Evolutionary conservation across 2,797 vertebrate species (phyloP), one percentile per base, ranked within the genome.

Genomic region (Chanos chanos): DNA sequence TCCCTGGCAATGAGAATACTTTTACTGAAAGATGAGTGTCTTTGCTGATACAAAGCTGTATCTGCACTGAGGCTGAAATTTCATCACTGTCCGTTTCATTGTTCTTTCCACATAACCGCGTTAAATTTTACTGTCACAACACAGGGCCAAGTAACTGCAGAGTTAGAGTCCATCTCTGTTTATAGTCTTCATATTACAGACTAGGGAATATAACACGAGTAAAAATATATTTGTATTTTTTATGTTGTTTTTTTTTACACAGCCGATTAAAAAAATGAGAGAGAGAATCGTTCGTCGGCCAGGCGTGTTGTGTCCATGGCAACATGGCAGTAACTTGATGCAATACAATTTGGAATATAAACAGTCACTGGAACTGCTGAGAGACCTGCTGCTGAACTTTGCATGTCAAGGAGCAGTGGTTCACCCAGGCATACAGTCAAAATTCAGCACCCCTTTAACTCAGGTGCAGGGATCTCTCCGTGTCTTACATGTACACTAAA

Each of bases 241-340:
- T 33, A 61, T 50, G 52, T 58, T 64, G 55, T 49, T 59, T 59
- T 7, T 15, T 37, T 63, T 56, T 52, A 49, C 60, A 66, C 73
- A 68, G 72, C 72, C 74, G 77, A 74, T 73, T 73, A 73, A 74
- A 75, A 66, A 69, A 73, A 67, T n/a, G n/a, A n/a, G n/a, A n/a
- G n/a, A n/a, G 50, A 41, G 61, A 55, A 31, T 43, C 60, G 53
- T 66, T 76, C 73, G 30, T 77, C 72, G 76, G 78, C 80, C 70
- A 78, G 78, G 68, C 72, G 77, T 77, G 77, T 8, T 21, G 80
- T 85, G 63, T 70, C 80, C 71, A 70, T 69, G 39, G 76, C 68
- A 78, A 74, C 63, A 58, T 64, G 52, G 39, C 54, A 66, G 64
- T 79, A 77, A 84, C 57, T 65, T 54, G 67, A 84, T 77, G 61